Conservation (phyloP, 2,797 vertebrate genomes). For the Ptychadena robeensis region DNA sequence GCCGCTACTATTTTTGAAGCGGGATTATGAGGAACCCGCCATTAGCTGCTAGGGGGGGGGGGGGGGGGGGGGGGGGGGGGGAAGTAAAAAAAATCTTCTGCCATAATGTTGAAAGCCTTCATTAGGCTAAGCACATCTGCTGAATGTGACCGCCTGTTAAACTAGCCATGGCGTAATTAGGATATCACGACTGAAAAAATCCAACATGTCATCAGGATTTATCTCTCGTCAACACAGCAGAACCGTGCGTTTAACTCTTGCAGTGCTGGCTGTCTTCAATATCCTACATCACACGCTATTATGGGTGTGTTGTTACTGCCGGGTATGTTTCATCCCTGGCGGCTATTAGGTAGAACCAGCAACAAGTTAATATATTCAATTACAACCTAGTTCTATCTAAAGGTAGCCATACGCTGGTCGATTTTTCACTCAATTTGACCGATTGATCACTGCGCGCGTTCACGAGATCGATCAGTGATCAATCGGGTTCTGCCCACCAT, state of each 20-base stretch:
- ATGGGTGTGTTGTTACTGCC: background rate
- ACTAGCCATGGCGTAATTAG: constrained; percentile 59
- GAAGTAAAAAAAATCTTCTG: constrained; percentile 58
- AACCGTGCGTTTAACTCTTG: constrained; percentile 26
- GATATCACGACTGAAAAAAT: constrained; percentile 58
- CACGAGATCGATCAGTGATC: too few species aligned
- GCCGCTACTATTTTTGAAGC: constrained; percentile 64
- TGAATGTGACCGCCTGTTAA: constrained; percentile 46
- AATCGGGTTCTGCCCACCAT: too few species aligned
- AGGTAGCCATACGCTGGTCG: too few species aligned
- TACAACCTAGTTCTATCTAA: too few species aligned
- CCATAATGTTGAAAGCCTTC: constrained; percentile 64
- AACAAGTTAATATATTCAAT: too few species aligned
- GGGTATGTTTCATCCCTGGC: background rate
- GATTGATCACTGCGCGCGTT: too few species aligned
- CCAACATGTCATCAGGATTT: constrained; percentile 59
- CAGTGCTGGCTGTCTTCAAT: background rate
- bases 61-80: background rate
- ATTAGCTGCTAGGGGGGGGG: constrained; percentile 50
- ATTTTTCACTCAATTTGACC: too few species aligned
- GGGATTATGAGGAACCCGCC: constrained; percentile 65
- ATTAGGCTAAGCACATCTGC: constrained; percentile 60
- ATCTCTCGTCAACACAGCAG: constrained; percentile 55
- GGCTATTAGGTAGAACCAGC: background rate
- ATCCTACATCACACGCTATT: background rate